A percentile compares a stretch with the other conserved stretches of the same genome.
These are phyloP conservation scores for Tamias sibiricus DNA, from an alignment of 2,113 vertebrate genomes.

Conservation along the genomic window DNA sequence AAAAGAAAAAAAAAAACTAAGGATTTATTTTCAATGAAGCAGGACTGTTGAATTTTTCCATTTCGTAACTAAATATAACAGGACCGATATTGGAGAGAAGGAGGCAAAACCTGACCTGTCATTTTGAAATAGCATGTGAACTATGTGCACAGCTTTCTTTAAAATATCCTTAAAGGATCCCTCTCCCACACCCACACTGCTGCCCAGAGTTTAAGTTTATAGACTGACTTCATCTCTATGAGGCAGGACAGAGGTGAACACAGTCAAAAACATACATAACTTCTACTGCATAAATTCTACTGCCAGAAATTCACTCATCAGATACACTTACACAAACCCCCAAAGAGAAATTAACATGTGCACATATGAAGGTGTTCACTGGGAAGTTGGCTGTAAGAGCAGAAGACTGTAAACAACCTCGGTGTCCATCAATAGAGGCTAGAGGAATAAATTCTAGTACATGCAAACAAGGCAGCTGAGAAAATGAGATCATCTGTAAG, in stretches of 20 bases:
- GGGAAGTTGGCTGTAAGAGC: neutral
- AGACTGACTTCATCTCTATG: neutral
- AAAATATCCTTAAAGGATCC: neutral
- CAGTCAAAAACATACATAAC: neutral
- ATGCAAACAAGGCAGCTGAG: neutral
- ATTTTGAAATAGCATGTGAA: neutral
- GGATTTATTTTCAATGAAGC: neutral
- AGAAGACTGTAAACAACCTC: neutral
- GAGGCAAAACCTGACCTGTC: neutral
- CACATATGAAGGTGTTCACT: neutral
- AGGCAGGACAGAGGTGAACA: neutral
- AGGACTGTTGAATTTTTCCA: neutral
- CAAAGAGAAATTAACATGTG: neutral
- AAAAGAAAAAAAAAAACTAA: conserved; percentile 35
- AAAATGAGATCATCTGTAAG: neutral
- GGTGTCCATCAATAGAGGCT: neutral
- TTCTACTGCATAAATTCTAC: neutral
- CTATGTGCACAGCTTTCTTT: neutral
- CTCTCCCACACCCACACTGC: neutral
- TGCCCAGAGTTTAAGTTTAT: neutral
- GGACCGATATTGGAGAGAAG: neutral
- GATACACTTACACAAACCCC: too few species aligned
- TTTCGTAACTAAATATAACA: conserved; percentile 8
- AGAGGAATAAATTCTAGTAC: neutral
- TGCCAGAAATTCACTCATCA: neutral